A percentile compares a stretch with the other conserved stretches of the same genome.
Conservation (phyloP, 2,797 vertebrate species). For the Sebastes oblongus region DNA sequence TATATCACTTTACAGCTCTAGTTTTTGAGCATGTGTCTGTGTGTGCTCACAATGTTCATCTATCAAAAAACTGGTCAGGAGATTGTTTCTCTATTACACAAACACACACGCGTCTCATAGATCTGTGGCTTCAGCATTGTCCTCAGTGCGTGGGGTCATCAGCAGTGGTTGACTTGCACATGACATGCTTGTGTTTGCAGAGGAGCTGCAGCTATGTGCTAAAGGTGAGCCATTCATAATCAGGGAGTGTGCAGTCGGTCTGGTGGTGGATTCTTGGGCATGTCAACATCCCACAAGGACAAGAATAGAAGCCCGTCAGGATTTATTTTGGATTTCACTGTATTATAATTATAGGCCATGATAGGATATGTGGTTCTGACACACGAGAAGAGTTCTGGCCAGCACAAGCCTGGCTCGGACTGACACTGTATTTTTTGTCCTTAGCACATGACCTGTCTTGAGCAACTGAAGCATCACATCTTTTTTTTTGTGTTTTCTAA, state of each 20-base stretch:
- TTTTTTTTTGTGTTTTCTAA: slow-evolving; percentile 2
- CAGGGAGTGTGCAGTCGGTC: slow-evolving; percentile 5
- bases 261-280: slow-evolving; percentile 29
- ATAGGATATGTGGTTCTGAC: slow-evolving; percentile 49
- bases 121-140: slow-evolving; percentile 26
- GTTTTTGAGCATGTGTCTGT: neutral
- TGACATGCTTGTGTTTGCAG: slow-evolving; percentile 37
- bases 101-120: neutral
- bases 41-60: slow-evolving; percentile 4
- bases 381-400: slow-evolving; percentile 32
- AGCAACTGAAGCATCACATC: neutral
- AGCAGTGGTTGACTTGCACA: slow-evolving; percentile 38
- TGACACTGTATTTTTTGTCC: neutral
- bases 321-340: slow-evolving; percentile 62
- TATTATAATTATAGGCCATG: slow-evolving; percentile 54
- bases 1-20: slow-evolving; percentile 6
- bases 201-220: slow-evolving; percentile 33
- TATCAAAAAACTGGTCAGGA: neutral
- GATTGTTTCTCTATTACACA: neutral
- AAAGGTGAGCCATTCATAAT: slow-evolving; percentile 51
- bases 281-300: slow-evolving; percentile 55
- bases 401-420: slow-evolving; percentile 1
- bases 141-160: slow-evolving; percentile 31
- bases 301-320: slow-evolving; percentile 42
- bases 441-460: neutral